Conservation (phyloP, 2,113 vertebrate genomes). For the Protomyctophum bolini region DNA sequence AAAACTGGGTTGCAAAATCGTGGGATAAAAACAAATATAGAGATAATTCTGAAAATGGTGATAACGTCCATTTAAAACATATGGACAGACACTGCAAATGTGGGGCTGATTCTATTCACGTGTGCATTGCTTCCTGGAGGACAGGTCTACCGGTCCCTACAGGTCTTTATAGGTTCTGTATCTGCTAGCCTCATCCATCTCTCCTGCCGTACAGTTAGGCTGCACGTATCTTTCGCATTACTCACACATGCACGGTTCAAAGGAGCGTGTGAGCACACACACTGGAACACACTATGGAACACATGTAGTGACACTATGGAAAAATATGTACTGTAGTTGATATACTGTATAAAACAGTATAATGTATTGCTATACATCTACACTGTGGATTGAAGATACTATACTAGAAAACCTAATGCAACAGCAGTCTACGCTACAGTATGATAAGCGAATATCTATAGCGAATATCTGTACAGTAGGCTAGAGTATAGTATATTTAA, state of each 20-base stretch:
- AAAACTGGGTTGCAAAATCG: no score
- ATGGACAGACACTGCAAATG: conserved; percentile 39
- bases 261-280: background rate
- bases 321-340: no score
- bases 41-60: no score
- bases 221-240: conserved; percentile 31
- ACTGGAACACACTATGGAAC: conserved; percentile 15
- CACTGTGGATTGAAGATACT: background rate
- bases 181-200: conserved; percentile 58
- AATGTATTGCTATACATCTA: background rate
- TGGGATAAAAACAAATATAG: no score
- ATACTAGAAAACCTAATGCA: background rate
- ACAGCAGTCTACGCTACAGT: background rate
- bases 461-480: background rate
- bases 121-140: conserved; percentile 15
- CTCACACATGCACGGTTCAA: conserved; percentile 21
- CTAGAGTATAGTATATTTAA: no score
- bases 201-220: conserved; percentile 16
- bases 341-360: background rate
- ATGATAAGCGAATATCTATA: background rate
- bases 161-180: conserved; percentile 3
- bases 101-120: conserved; percentile 51
- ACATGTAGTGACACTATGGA: no score
- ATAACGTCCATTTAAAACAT: no score
- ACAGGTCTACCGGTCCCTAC: background rate